Percentiles rank a stretch among this genome's conserved stretches.
Conservation (phyloP, 2,113 vertebrate genomes). For the Oreochromis spilurus region DNA sequence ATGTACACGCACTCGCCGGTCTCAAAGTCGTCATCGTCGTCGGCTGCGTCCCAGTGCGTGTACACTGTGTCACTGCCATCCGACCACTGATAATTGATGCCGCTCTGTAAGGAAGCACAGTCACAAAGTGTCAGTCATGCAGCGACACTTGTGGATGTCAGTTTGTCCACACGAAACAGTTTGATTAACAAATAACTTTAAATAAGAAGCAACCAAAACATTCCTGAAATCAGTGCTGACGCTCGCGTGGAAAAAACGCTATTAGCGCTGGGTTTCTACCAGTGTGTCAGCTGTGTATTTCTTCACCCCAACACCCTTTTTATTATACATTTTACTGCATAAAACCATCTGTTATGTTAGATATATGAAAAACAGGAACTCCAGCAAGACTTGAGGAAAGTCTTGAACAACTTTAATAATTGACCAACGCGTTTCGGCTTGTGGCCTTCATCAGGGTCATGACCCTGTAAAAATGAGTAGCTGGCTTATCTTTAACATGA, state of each 20-base stretch:
- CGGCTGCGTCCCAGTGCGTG: slow-evolving; percentile 78
- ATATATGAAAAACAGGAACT: not conserved
- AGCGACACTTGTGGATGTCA: not conserved
- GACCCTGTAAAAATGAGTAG: not conserved
- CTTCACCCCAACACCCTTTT: not conserved
- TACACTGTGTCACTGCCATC: slow-evolving; percentile 83
- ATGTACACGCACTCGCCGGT: slow-evolving; percentile 85
- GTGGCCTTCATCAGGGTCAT: no score
- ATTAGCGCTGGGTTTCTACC: not conserved
- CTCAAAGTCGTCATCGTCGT: slow-evolving; percentile 70
- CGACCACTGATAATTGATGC: slow-evolving; percentile 84
- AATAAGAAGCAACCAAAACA: not conserved
- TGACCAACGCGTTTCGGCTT: no score
- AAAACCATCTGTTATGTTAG: not conserved
- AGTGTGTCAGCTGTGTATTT: not conserved
- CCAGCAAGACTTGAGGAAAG: no score
- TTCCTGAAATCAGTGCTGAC: not conserved
- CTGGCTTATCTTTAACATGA: not conserved
- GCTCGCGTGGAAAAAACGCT: fast-evolving
- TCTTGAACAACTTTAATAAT: no score
- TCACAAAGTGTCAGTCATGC: not conserved
- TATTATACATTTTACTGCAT: not conserved
- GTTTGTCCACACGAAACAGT: not conserved
- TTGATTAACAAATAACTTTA: not conserved
- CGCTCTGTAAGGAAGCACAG: slow-evolving; percentile 68